These are phyloP conservation scores for Ibidorhyncha struthersii DNA, from an alignment of 2,113 vertebrate genomes.

Conservation along the genomic window DNA sequence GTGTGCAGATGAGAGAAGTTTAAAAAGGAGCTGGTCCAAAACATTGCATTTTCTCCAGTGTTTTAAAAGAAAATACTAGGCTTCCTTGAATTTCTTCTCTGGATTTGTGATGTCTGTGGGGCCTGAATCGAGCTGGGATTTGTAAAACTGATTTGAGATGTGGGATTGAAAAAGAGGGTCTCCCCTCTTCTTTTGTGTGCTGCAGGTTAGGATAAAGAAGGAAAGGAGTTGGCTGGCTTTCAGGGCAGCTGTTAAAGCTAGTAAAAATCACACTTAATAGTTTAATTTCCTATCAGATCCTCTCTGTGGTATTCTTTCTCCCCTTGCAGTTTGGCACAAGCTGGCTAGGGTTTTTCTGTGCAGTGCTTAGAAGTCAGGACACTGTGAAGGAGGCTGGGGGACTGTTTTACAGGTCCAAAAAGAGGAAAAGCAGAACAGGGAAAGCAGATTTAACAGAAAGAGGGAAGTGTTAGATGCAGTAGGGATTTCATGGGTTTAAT, in stretches of 20 bases:
- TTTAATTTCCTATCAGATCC: constrained; percentile 72
- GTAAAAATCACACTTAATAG: neutral
- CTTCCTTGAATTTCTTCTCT: neutral
- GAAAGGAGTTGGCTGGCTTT: neutral
- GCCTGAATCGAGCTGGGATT: neutral
- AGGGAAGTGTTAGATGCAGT: constrained; percentile 78
- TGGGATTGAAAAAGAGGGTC: neutral
- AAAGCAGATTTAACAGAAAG: constrained; percentile 80
- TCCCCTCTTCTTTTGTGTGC: neutral
- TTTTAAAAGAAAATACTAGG: neutral
- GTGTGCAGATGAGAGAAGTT: neutral
- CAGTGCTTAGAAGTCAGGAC: constrained; percentile 52
- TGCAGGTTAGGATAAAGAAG: neutral
- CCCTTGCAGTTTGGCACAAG: constrained; percentile 75
- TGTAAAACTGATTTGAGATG: neutral
- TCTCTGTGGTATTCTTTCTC: constrained; percentile 72
- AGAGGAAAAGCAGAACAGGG: constrained; percentile 72
- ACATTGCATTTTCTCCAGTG: neutral
- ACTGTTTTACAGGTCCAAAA: constrained; percentile 80
- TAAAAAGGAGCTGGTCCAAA: neutral
- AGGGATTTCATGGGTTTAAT: constrained; percentile 82
- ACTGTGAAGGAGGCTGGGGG: constrained; percentile 73
- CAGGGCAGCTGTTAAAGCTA: neutral
- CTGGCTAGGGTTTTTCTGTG: constrained; percentile 73
- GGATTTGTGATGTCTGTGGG: neutral